Percentiles rank a stretch among this genome's conserved stretches.
phyloP scores from a whole-genome alignment of 2,888 invertebrate species.

The Drosophila paracracens region DNA sequence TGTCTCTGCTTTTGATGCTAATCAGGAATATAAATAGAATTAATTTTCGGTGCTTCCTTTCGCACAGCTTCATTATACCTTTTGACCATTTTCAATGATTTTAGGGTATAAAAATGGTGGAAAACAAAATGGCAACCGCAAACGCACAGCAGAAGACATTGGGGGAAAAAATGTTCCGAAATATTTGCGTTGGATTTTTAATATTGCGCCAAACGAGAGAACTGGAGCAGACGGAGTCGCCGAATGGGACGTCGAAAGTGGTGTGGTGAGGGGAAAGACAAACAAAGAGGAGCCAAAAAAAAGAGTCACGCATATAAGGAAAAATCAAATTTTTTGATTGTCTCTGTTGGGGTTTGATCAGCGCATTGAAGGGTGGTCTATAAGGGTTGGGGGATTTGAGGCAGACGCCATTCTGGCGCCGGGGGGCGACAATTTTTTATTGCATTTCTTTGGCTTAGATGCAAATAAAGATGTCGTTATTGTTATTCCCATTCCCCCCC shows the following conservation, averaged over 20 bases:
- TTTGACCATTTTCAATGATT: neutral
- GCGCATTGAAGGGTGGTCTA: neutral
- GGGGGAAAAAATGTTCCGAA: constrained; percentile 63
- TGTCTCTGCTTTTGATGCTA: neutral
- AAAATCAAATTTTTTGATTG: constrained; percentile 71
- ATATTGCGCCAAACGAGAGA: constrained; percentile 67
- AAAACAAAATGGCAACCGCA: constrained; percentile 54
- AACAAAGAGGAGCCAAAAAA: constrained; percentile 56
- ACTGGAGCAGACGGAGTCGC: constrained; percentile 1
- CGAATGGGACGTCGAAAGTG: neutral
- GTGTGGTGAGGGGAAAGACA: constrained; percentile 17
- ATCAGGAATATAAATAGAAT: neutral
- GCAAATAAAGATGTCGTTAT: constrained; percentile 58
- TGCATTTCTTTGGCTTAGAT: constrained; percentile 61
- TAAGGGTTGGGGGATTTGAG: neutral
- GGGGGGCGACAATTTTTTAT: constrained; percentile 54
- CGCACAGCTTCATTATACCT: neutral
- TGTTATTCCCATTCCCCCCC: constrained; percentile 13
- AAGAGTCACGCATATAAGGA: constrained; percentile 75
- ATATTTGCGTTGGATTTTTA: constrained; percentile 80
- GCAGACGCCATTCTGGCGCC: constrained; percentile 50
- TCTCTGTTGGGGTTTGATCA: constrained; percentile 34
- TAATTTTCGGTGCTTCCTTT: neutral
- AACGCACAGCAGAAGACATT: constrained; percentile 59
- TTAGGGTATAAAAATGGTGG: constrained; percentile 10